Base-by-base conservation (phyloP, 1,140 invertebrate genomes). In the Neodiprion virginianus region DNA sequence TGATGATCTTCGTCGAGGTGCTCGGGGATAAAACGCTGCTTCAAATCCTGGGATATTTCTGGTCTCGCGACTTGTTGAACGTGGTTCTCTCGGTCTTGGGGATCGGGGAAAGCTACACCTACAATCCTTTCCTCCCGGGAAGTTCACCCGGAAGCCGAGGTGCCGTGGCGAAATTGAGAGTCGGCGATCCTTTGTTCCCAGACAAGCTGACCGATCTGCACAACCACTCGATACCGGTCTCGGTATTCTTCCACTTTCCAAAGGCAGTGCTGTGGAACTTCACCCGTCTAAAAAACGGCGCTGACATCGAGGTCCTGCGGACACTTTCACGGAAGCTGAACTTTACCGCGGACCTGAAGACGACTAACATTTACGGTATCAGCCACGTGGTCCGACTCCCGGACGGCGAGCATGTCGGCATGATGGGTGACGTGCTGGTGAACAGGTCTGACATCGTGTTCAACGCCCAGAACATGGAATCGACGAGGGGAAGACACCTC, bases 181-280 rank as follows among this genome's bases (percentile, higher is more conserved):
- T n/a, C 10, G 10, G n/a, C 10, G 67, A 68, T 66, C 11, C 53
- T 50, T 67, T 77, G 61, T 79, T 75, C 69, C 74, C 76, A 2
- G 78, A 79, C 17, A 79, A 79, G 40, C 14, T 77, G 28, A 74
- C 72, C 7, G 70, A 79, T 53, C 72, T 79, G 2, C 69, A 74
- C 8, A 69, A 71, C 17, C 48, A 74, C 21, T 21, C 11, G 11
- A 75, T 79, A 10, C 47, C 53, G 12, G 69, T 76, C 21, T 75
- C 74, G 0, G 48, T 77, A 1, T 75, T 74, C 21, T n/a, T 69
- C 4, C 66, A 76, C 68, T 48, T 66, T 21, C 77, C 77, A 3
- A 61, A 75, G 12, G 66, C 48, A 7, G 40, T 21, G 17, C 23
- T 74, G 49, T 66, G 53, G 3, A 23, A 68, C 12, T 48, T 28